Percentiles rank a stretch among this genome's conserved stretches.
phyloP scores from a whole-genome alignment of 2,888 invertebrate species.

The Alentia gelatinosa region DNA sequence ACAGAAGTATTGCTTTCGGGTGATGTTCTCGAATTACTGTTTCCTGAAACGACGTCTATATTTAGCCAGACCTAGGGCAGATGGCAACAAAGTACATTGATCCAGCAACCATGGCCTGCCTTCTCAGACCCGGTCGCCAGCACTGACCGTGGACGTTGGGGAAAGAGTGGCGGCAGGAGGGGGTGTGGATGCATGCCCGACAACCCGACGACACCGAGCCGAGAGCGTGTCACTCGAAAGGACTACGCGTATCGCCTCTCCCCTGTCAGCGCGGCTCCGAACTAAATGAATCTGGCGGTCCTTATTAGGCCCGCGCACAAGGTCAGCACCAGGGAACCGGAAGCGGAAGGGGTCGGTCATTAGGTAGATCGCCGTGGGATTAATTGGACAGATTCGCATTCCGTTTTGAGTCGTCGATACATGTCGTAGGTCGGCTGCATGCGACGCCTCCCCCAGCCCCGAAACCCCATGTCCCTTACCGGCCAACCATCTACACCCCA shows the following conservation, averaged over 20 bases:
- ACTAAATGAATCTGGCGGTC: neutral
- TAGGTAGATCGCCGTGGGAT: neutral
- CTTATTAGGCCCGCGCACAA: neutral
- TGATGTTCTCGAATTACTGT: too few species aligned
- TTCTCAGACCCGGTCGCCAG: too few species aligned
- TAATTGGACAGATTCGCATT: slow-evolving; percentile 1
- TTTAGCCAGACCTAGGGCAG: too few species aligned
- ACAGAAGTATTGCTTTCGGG: too few species aligned
- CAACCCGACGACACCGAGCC: too few species aligned
- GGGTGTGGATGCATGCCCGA: too few species aligned
- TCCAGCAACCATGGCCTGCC: too few species aligned
- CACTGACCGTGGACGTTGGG: too few species aligned
- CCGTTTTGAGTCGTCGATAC: neutral
- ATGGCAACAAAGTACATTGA: too few species aligned
- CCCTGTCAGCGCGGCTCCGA: neutral
- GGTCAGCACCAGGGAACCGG: neutral
- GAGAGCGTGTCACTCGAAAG: neutral
- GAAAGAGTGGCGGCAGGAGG: too few species aligned
- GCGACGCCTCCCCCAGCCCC: neutral
- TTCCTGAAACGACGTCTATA: too few species aligned
- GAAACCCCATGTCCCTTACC: too few species aligned
- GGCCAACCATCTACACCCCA: neutral
- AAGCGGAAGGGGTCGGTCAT: neutral
- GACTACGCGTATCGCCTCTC: neutral
- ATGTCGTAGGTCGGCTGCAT: neutral